These are phyloP conservation scores for Poeciliopsis infans DNA, from an alignment of 2,797 vertebrate species.

Conservation along the genomic window DNA sequence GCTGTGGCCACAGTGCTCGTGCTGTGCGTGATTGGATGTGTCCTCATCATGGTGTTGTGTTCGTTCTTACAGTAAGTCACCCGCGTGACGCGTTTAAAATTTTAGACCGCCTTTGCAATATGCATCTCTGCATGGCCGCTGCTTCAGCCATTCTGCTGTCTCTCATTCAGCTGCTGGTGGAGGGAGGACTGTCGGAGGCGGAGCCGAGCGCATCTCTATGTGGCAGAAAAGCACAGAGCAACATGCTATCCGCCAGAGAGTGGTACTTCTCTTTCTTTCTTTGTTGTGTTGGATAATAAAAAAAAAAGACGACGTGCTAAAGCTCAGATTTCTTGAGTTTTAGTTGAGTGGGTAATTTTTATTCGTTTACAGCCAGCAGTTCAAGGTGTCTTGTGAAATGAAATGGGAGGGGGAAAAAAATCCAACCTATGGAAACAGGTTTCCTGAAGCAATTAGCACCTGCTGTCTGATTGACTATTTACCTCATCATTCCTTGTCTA, in stretches of 20 bases:
- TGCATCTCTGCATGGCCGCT: neutral
- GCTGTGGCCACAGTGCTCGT: slow-evolving; percentile 90
- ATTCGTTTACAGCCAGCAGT: neutral
- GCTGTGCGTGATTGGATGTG: slow-evolving; percentile 87
- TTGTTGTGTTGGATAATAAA: neutral
- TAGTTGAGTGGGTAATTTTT: neutral
- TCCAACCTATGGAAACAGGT: neutral
- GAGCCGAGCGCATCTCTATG: slow-evolving; percentile 77
- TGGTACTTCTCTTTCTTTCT: slow-evolving; percentile 73
- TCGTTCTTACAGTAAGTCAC: slow-evolving; percentile 91
- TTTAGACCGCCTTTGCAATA: neutral
- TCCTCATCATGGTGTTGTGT: slow-evolving; percentile 84
- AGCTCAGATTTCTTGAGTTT: neutral
- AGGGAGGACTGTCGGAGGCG: slow-evolving; percentile 83
- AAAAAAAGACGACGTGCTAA: neutral
- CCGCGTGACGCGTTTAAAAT: neutral
- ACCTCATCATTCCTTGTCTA: neutral
- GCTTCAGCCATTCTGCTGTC: neutral
- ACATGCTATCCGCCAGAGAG: slow-evolving; percentile 87
- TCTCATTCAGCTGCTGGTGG: slow-evolving; percentile 86
- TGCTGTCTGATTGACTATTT: neutral
- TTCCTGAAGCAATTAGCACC: neutral
- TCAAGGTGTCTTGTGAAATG: neutral
- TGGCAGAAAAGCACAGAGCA: slow-evolving; percentile 81
- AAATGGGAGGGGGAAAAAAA: neutral